Percentiles rank a stretch among this genome's conserved stretches.
phyloP scores from a whole-genome alignment of 2,888 invertebrate species.

The Orthosia gracilis region DNA sequence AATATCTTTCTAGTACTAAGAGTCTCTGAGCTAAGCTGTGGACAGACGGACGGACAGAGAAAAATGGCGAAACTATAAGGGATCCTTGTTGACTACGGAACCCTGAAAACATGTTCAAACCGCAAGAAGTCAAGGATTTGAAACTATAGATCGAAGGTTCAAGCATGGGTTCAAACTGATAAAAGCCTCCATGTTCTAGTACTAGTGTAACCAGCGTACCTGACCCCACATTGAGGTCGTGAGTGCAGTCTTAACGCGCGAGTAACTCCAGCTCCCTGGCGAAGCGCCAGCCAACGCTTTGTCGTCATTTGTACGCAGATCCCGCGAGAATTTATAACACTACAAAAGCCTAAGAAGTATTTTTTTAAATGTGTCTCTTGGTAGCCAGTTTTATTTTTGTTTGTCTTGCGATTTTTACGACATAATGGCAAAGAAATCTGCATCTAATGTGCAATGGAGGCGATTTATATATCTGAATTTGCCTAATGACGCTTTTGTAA shows the following conservation, averaged over 20 bases:
- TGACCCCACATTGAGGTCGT: constrained; percentile 29
- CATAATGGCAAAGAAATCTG: neutral
- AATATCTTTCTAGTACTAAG: too few species aligned
- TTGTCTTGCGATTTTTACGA: constrained; percentile 14
- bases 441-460: neutral
- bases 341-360: constrained; percentile 50
- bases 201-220: too few species aligned
- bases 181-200: too few species aligned
- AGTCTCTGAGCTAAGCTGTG: too few species aligned
- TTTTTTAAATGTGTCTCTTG: constrained; percentile 17
- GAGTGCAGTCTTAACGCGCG: constrained; percentile 50
- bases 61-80: too few species aligned
- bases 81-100: too few species aligned
- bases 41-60: too few species aligned
- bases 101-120: too few species aligned
- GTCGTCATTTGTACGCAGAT: constrained; percentile 53
- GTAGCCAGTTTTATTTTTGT: constrained; percentile 14
- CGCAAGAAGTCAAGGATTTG: too few species aligned
- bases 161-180: too few species aligned
- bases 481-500: too few species aligned
- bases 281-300: constrained; percentile 50
- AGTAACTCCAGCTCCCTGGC: constrained; percentile 51
- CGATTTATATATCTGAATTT: neutral
- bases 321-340: constrained; percentile 50
- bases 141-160: too few species aligned